A percentile compares a stretch with the other conserved stretches of the same genome.
Conservation (phyloP, 2,113 vertebrate species). For the Pseudorasbora parva region DNA sequence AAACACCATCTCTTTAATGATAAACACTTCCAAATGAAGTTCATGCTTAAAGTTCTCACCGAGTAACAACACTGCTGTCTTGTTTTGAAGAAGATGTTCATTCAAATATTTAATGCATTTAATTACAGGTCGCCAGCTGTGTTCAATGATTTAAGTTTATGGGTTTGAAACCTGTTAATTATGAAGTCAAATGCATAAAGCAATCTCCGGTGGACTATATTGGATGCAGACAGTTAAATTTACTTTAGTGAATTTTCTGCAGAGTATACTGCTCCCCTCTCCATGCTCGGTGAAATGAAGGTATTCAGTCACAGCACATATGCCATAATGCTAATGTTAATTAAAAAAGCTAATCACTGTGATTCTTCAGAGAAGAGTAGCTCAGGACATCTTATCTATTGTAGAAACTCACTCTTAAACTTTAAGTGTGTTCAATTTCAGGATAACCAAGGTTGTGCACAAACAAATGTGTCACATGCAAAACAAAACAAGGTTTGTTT, state of each 20-base stretch:
- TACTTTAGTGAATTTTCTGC: slow-evolving; percentile 80
- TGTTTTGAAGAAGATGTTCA: slow-evolving; percentile 80
- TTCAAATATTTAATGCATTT: slow-evolving; percentile 84
- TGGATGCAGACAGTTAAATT: slow-evolving; percentile 84
- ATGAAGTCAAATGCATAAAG: slow-evolving; percentile 83
- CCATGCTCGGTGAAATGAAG: slow-evolving; percentile 61
- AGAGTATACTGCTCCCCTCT: slow-evolving; percentile 59
- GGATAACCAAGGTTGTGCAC: slow-evolving; percentile 9
- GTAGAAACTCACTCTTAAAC: slow-evolving; percentile 20
- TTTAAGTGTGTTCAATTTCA: not conserved
- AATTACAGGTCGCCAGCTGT: slow-evolving; percentile 84
- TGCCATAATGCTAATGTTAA: slow-evolving; percentile 64
- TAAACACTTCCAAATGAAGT: slow-evolving; percentile 47
- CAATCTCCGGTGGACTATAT: slow-evolving; percentile 77
- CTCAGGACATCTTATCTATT: slow-evolving; percentile 41
- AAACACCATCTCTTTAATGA: slow-evolving; percentile 39
- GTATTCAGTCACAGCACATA: slow-evolving; percentile 64
- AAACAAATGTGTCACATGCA: not conserved
- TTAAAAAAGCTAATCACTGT: slow-evolving; percentile 58
- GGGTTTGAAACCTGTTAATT: slow-evolving; percentile 84
- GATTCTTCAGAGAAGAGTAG: slow-evolving; percentile 49
- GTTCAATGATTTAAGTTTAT: slow-evolving; percentile 84
- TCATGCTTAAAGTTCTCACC: slow-evolving; percentile 73
- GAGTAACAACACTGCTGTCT: slow-evolving; percentile 73
- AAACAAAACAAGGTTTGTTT: not conserved